Base-by-base conservation (phyloP, 2,888 invertebrate species). In the Chrysina gloriosa region DNA sequence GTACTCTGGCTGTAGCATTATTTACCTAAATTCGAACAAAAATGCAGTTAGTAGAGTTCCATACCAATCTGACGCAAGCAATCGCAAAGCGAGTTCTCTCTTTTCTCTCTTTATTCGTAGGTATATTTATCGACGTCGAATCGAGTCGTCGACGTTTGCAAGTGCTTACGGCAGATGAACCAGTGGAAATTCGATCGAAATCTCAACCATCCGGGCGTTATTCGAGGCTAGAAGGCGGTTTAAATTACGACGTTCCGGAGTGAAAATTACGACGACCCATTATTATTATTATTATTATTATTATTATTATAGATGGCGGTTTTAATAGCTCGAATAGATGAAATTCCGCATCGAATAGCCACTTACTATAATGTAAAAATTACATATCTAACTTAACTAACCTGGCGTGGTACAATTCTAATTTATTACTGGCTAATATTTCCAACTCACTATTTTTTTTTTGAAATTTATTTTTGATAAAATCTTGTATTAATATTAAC, bases 1-100 rank as follows among this genome's bases (percentile, higher is more conserved):
- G 98, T 85, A 98, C 97, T 88, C 98, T 90, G 81, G 98, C 98
- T 80, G 98, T 98, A 78, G 98, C 98, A 88, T 98, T 98, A 90
- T 98, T 98, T 84, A 98, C 97, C 97, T 96, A 89, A 83, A 85
- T 67, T 50, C 36, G 69, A 63, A 68, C 65, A 69, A 65, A 70
- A 67, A 75, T 74, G 70, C 64, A 71, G 72, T 74, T 74, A 74
- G 74, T 73, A 71, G 48, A 47, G 65, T 67, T 64, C 69, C 67
- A 69, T 65, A 50, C 48, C 48, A 73, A 74, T 79, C 79, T 74
- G 77, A 77, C 79, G 73, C 69, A 77, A 77, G 72, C 79, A 78
- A 67, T 78, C 69, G 75, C 58, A 61, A 58, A 9, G 42, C 14
- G 23, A 34, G n/a, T 16, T 23, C 77, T 77, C 79, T 64, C 6